Conservation (phyloP, 1,140 invertebrate species). For the Vanessa tameamea region DNA sequence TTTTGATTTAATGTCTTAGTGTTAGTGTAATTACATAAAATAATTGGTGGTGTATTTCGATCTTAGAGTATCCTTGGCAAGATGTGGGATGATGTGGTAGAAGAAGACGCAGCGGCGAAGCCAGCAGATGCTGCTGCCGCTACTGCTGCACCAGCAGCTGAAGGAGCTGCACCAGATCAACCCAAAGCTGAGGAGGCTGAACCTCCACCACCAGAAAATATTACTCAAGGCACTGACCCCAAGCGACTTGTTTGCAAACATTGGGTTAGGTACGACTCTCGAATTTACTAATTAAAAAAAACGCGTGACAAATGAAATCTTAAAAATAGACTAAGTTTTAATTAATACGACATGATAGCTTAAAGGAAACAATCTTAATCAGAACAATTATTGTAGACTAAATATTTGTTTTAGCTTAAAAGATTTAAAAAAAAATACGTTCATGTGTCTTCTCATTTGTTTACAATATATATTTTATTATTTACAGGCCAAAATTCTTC, state of each 20-base stretch:
- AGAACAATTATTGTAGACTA: no score
- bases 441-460: not conserved
- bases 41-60: constrained; percentile 51
- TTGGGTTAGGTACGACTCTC: constrained; percentile 84
- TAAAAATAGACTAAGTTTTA: no score
- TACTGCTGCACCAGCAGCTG: constrained; percentile 41
- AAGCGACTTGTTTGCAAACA: constrained; percentile 84
- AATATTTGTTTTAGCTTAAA: not conserved
- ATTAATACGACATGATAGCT: no score
- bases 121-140: constrained; percentile 32
- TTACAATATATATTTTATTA: constrained; percentile 20
- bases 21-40: constrained; percentile 33
- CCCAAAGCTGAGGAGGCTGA: constrained; percentile 76
- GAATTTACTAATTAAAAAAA: not conserved
- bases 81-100: constrained; percentile 76
- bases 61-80: constrained; percentile 59
- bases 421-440: not conserved
- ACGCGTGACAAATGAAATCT: no score
- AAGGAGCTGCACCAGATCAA: constrained; percentile 63
- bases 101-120: constrained; percentile 49
- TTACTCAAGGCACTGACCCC: constrained; percentile 67
- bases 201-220: constrained; percentile 82
- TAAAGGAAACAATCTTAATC: no score
- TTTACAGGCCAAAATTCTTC: constrained; percentile 86
- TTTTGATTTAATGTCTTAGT: constrained; percentile 3